Conservation (phyloP, 2,113 vertebrate genomes). For the Poecile atricapillus region DNA sequence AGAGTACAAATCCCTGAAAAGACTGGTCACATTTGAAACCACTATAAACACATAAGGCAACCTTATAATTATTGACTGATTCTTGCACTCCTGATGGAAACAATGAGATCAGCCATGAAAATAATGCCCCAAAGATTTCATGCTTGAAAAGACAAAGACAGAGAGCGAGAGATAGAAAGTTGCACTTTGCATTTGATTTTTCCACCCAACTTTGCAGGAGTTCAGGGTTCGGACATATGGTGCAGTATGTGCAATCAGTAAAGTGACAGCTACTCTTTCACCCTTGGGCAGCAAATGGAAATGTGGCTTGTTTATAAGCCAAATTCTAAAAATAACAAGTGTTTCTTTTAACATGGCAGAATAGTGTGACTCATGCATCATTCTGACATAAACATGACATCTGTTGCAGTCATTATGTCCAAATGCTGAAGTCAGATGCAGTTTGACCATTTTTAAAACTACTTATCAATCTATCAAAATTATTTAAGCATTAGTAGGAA, state of each 20-base stretch:
- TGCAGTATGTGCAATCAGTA: neutral
- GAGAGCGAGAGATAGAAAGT: neutral
- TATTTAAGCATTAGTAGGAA: neutral
- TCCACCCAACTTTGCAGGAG: neutral
- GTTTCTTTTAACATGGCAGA: constrained; percentile 24
- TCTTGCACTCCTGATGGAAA: neutral
- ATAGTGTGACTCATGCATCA: constrained; percentile 45
- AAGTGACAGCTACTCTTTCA: constrained; percentile 58
- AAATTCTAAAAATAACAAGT: constrained; percentile 54
- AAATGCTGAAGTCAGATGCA: constrained; percentile 19
- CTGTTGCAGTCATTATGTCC: neutral
- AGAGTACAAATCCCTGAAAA: neutral
- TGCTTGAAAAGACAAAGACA: neutral
- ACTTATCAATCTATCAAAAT: constrained; percentile 16
- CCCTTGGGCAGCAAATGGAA: constrained; percentile 57
- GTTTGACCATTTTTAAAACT: constrained; percentile 20
- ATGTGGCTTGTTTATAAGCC: constrained; percentile 5
- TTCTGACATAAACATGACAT: constrained; percentile 50
- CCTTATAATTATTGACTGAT: neutral
- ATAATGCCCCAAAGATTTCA: neutral
- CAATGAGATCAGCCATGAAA: neutral
- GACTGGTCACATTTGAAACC: neutral
- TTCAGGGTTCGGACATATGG: neutral
- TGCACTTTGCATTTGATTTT: neutral
- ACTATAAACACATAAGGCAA: neutral